These are phyloP conservation scores for Euphysa ruthae DNA, from an alignment of 30 jellyfish, hydroid and myxozoan genomes.

Conservation along the genomic window DNA sequence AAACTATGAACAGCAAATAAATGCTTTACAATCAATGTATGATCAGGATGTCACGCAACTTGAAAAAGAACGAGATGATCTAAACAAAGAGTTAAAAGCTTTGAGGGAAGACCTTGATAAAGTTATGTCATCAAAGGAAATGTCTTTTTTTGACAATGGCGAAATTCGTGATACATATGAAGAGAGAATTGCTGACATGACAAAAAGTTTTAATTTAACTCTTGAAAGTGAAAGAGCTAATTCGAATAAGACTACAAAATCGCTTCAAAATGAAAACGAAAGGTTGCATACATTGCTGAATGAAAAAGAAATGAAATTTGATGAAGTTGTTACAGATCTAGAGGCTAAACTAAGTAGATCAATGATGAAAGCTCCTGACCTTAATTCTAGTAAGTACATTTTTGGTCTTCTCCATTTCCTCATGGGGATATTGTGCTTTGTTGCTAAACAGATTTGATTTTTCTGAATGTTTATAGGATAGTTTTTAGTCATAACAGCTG, in stretches of 20 bases:
- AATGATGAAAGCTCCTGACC: too few species aligned
- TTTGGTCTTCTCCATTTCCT: too few species aligned
- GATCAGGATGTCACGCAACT: conserved; percentile 23
- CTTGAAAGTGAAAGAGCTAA: not conserved
- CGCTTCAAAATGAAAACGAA: conserved; percentile 16
- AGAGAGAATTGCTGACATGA: conserved; percentile 47
- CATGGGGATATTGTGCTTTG: too few species aligned
- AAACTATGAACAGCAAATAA: conserved; percentile 33
- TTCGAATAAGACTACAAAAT: not conserved
- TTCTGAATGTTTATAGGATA: too few species aligned
- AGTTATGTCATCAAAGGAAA: conserved; percentile 6
- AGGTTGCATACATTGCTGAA: not conserved
- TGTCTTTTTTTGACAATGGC: conserved; percentile 26
- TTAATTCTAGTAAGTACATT: too few species aligned
- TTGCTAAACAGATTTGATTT: too few species aligned
- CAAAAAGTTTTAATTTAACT: conserved; percentile 28
- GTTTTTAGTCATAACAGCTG: too few species aligned
- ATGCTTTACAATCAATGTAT: conserved; percentile 42
- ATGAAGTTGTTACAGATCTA: not conserved
- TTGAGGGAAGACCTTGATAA: not conserved
- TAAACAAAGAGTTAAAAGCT: not conserved
- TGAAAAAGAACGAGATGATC: not conserved
- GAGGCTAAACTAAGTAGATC: too few species aligned
- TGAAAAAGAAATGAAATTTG: not conserved
- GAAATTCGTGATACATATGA: conserved; percentile 48